Base-by-base conservation (phyloP, 2,797 vertebrate genomes). In the Nannoperca australis region DNA sequence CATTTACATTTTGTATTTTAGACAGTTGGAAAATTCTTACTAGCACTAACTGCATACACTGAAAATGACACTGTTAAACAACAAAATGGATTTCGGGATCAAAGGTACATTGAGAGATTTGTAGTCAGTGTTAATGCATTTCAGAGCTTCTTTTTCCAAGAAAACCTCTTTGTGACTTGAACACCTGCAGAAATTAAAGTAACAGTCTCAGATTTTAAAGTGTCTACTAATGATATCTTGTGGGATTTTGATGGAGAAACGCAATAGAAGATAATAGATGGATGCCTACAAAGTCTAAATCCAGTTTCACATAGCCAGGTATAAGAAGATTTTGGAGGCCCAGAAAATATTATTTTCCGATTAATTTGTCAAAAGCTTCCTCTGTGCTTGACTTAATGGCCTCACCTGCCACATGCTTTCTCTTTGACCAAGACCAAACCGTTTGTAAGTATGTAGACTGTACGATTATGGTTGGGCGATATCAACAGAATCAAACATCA, bases 171-270 rank as follows among this genome's bases (percentile, higher is more conserved):
- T 66, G 7, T 38, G 53, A 56, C 42, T 64, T 12, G 17, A 76
- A 58, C 60, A 44, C 49, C 65, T 61, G 60, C 34, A 50, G 55
- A 17, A 45, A 64, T 73, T 20, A 3, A 78, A 44, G 34, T 47
- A 27, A 59, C 32, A 42, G 20, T 20, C 34, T 63, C 50, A 51
- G 17, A 44, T 56, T 54, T 20, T 17, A 60, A 24, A 49, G 24
- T 42, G 18, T 49, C 42, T 62, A 4, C 36, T 75, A 51, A 75
- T 79, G 24, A 17, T 50, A 38, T 58, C 24, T 40, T 59, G 22
- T 40, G 8, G 18, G 49, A 27, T 53, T 56, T 30, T 59, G 32
- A 64, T 71, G 42, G 20, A 34, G 27, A 67, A 30, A 45, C 5
- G 11, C 27, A 44, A 70, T 32, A 27, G 8, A 62, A n/a, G 11